phyloP scores from a whole-genome alignment of 2,113 vertebrate genomes.

The Onychorhynchus coronatus region DNA sequence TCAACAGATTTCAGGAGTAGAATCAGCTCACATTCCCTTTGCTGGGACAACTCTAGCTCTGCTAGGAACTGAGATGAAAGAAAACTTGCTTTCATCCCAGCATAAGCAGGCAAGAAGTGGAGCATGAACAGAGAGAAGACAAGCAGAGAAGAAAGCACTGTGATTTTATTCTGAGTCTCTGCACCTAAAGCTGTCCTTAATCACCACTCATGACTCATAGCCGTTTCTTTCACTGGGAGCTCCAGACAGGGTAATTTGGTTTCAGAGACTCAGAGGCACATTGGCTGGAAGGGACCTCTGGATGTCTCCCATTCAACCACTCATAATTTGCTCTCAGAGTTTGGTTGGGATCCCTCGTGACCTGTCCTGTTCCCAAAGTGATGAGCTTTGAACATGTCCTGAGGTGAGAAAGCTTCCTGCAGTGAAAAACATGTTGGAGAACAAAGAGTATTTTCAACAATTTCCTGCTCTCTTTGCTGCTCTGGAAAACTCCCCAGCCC shows the following conservation, averaged over 20 bases:
- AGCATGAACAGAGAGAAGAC: slow-evolving; percentile 29
- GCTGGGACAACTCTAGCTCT: slow-evolving; percentile 40
- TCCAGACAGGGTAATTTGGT: slow-evolving; percentile 12
- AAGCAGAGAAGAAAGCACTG: not conserved
- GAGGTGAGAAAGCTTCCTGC: not conserved
- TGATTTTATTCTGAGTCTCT: slow-evolving; percentile 31
- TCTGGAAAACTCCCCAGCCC: not conserved
- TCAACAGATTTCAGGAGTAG: slow-evolving; percentile 37
- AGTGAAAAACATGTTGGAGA: not conserved
- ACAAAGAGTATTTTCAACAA: not conserved
- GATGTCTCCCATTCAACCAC: not conserved
- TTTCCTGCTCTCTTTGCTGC: not conserved
- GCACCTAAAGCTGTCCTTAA: slow-evolving; percentile 41
- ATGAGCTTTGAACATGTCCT: not conserved
- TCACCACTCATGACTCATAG: slow-evolving; percentile 43
- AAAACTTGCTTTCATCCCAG: slow-evolving; percentile 42
- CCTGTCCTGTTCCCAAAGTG: not conserved
- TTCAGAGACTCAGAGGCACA: not conserved
- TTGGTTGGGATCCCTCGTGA: not conserved
- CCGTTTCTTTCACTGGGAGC: slow-evolving; percentile 21
- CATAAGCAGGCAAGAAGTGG: slow-evolving; percentile 48
- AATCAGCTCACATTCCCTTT: slow-evolving; percentile 8
- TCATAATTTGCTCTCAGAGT: not conserved
- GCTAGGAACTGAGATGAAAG: slow-evolving; percentile 63
- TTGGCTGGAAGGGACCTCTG: not conserved